These are phyloP conservation scores for Enteromius treurensis DNA, from an alignment of 2,797 vertebrate genomes.

Conservation along the genomic window DNA sequence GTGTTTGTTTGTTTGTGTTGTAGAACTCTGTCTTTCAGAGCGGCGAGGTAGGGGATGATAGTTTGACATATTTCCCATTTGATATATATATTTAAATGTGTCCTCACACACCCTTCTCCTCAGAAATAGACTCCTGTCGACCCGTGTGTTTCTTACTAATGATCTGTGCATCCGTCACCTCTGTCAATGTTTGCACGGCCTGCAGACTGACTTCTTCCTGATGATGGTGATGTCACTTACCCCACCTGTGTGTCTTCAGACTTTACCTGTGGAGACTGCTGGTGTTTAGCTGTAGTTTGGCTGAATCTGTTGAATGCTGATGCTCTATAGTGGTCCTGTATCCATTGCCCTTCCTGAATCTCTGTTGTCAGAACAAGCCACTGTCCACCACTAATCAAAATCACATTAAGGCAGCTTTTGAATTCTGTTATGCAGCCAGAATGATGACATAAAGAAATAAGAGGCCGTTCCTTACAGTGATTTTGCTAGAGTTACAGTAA, in stretches of 20 bases:
- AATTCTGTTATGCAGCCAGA: background rate
- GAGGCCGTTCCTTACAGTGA: background rate
- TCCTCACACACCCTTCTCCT: constrained; percentile 26
- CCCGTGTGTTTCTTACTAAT: constrained; percentile 18
- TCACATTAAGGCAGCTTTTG: background rate
- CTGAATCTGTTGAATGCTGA: constrained; percentile 44
- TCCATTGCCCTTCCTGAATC: background rate
- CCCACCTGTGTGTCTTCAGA: constrained; percentile 12
- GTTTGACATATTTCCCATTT: constrained; percentile 32
- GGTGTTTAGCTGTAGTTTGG: constrained; percentile 1
- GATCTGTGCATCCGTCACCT: constrained; percentile 1
- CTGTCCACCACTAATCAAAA: background rate
- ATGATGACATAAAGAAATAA: background rate
- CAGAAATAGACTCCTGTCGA: background rate
- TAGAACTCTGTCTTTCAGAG: constrained; percentile 84
- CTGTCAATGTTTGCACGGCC: constrained; percentile 23
- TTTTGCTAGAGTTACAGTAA: background rate
- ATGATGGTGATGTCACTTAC: background rate
- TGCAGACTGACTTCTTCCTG: constrained; percentile 7
- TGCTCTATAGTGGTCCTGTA: background rate
- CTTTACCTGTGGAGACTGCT: background rate
- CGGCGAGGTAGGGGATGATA: constrained; percentile 77
- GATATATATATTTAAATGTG: constrained; percentile 16
- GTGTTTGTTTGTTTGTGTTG: constrained; percentile 57
- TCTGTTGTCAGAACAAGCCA: background rate